Evolutionary conservation across 2,888 invertebrate species (phyloP), one percentile per base, ranked within the genome.

Genomic region (Hyles lineata): DNA sequence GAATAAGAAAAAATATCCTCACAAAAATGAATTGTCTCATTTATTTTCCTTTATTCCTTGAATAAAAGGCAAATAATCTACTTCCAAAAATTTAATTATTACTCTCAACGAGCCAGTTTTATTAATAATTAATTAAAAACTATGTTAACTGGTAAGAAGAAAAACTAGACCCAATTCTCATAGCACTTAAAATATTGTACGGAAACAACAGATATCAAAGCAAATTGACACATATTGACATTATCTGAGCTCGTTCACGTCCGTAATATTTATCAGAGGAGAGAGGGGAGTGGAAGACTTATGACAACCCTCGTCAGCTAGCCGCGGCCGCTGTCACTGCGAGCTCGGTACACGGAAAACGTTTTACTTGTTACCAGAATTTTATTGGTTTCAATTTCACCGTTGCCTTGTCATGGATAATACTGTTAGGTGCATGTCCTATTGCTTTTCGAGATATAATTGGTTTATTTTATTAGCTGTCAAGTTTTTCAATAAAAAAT

Each of bases 371-470:
- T 77, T 84, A 85, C 83, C 80, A 88, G 90, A 90, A 91, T 93
- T 94, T 93, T 91, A 91, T 92, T 93, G 93, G 92, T 92, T 93
- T 93, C 93, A 89, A 93, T 93, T 92, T 92, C 90, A 91, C 86
- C 86, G 89, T 88, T 87, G 89, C 89, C 85, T 88, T 87, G 88
- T 82, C 86, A 81, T 84, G 85, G 85, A 87, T 89, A 90, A 89
- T 87, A 83, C 82, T 79, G 75, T 70, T 74, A 75, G 73, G 70
- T 19, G 29, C 19, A 17, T 17, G 73, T 73, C 70, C 6, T 50
- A 52, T n/a, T 62, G 11, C 8, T n/a, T 29, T n/a, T 21, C n/a
- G 7, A 19, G 11, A 32, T 32, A 15, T 32, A 5, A 6, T 32
- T n/a, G 11, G 19, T n/a, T 32, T 7, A 11, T 15, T 63, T 60